Base-by-base conservation (phyloP, 2,113 vertebrate species). In the Cygnus buccinator region DNA sequence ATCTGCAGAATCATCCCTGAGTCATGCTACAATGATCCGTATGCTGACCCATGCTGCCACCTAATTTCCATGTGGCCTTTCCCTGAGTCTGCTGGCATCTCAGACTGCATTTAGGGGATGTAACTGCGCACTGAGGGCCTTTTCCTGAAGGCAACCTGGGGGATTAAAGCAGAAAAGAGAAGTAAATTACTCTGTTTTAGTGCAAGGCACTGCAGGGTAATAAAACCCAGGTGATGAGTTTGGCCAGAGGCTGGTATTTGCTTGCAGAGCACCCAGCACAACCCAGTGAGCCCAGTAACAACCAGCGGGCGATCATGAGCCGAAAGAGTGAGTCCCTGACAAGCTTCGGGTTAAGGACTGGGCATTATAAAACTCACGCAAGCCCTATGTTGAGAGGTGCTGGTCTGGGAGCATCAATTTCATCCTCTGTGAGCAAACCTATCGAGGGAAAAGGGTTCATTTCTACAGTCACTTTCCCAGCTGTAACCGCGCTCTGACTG, bases 321-420 rank as follows among this genome's bases (percentile, higher is more conserved):
- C 67, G 19, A 41, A 63, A 26, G 61, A 62, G 39, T 12, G 37
- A 29, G 39, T 29, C 62, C 39, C 41, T 18, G 37, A 39, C 16
- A 13, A 29, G 1, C 22, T 0, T 2, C 35, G 4, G 3, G 9
- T 19, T 1, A 9, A 48, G 39, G 14, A 3, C 11, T 3, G 0
- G 9, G 0, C 13, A 2, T 9, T 11, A 19, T 21, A 55, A 77
- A 59, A 3, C 72, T 79, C 46, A 2, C 28, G 13, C 23, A 3
- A n/a, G 48, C 35, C 50, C 59, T 11, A 17, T 19, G 28, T 3
- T 43, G 50, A 61, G 55, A 29, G 5, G 5, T 10, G 2, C 77
- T 29, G 63, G 3, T 59, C 72, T n/a, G 65, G 26, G 48, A 63
- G 43, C n/a, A 33, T 50, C 15, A 4, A 76, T 90, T 84, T 66